phyloP scores from a whole-genome alignment of 92 coral and sea anemone species.

The Palythoa caribaeorum region DNA sequence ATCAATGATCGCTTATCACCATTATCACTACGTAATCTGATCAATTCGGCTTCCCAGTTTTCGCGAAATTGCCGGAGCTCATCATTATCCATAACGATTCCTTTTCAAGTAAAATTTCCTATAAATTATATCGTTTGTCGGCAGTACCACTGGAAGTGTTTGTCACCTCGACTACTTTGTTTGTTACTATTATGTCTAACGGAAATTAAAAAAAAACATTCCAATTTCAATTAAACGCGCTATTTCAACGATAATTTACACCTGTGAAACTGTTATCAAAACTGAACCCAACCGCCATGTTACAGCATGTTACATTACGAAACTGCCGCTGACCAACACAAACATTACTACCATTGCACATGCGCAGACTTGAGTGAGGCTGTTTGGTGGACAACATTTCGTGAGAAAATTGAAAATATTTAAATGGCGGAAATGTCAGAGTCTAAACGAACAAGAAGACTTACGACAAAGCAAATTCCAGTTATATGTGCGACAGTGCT shows the following conservation, averaged over 20 bases:
- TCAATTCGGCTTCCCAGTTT: slow-evolving; percentile 82
- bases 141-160: too few relatives aligned
- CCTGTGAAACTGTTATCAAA: not conserved
- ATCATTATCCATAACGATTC: slow-evolving; percentile 44
- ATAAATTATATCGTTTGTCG: too few relatives aligned
- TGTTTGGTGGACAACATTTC: not conserved
- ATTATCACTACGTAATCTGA: not conserved
- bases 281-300: too few relatives aligned
- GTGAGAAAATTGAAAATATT: not conserved
- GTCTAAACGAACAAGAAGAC: slow-evolving; percentile 71
- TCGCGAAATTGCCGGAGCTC: slow-evolving; percentile 75
- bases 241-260: not conserved
- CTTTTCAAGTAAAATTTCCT: not conserved
- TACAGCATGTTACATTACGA: slow-evolving; percentile 42
- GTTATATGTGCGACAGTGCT: slow-evolving; percentile 89
- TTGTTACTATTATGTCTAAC: not conserved
- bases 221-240: not conserved
- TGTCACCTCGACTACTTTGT: not conserved
- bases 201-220: not conserved
- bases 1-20: not conserved
- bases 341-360: slow-evolving; percentile 36
- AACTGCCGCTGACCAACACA: slow-evolving; percentile 71
- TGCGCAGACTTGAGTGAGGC: slow-evolving; percentile 29
- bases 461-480: slow-evolving; percentile 92
- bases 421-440: slow-evolving; percentile 74